These are phyloP conservation scores for Scaptodrosophila latifasciaeformis DNA, from an alignment of 2,888 invertebrate species.

Conservation along the genomic window DNA sequence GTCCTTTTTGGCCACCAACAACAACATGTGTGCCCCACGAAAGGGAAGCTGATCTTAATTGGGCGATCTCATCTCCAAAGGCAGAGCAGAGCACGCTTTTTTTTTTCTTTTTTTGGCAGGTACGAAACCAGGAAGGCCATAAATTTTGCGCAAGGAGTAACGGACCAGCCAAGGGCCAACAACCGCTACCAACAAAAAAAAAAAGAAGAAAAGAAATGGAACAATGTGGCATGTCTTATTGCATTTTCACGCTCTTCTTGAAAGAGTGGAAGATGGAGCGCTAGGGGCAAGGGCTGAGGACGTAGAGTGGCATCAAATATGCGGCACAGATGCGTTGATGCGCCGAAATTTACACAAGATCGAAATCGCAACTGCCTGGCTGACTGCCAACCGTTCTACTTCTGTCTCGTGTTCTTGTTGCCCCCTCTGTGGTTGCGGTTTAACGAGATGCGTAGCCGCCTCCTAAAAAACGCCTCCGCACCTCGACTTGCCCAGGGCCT, in stretches of 20 bases:
- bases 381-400: slow-evolving; percentile 5
- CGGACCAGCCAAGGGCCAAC: slow-evolving; percentile 43
- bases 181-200: background rate
- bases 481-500: background rate
- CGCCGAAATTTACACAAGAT: slow-evolving; percentile 27
- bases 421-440: slow-evolving; percentile 65
- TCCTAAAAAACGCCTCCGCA: slow-evolving; percentile 38
- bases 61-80: slow-evolving; percentile 17
- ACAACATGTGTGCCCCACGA: slow-evolving; percentile 2
- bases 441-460: slow-evolving; percentile 70
- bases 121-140: slow-evolving; percentile 27
- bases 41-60: slow-evolving; percentile 58
- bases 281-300: background rate
- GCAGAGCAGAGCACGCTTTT: slow-evolving; percentile 16
- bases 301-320: background rate
- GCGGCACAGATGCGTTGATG: slow-evolving; percentile 64
- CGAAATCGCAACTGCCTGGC: slow-evolving; percentile 38
- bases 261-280: slow-evolving; percentile 42
- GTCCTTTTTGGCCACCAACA: background rate
- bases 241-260: slow-evolving; percentile 45
- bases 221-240: no score
- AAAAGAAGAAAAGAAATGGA: no score
- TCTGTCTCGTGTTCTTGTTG: slow-evolving; percentile 8
- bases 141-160: slow-evolving; percentile 57
- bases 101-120: slow-evolving; percentile 24